phyloP scores from a whole-genome alignment of 1,140 invertebrate species.

The Drosophila mayri region DNA sequence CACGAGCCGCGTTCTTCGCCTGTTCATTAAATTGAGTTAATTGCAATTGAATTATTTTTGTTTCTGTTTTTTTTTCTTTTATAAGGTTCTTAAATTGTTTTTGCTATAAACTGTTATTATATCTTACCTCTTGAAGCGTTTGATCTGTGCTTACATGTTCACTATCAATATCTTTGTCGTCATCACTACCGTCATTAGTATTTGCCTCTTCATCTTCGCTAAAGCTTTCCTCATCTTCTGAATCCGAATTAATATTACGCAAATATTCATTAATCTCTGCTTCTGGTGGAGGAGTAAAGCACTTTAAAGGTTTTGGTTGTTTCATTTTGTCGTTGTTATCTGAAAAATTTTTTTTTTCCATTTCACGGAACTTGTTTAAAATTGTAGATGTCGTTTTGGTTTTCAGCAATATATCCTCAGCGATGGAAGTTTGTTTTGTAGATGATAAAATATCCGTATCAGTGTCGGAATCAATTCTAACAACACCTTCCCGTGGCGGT shows the following conservation, averaged over 20 bases:
- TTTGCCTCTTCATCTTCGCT: slow-evolving; percentile 39
- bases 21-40: slow-evolving; percentile 66
- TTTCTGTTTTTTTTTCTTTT: no score
- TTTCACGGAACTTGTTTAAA: slow-evolving; percentile 93
- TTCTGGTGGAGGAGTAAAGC: slow-evolving; percentile 95
- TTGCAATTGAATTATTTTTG: background rate
- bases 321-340: slow-evolving; percentile 85
- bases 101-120: background rate
- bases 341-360: slow-evolving; percentile 90
- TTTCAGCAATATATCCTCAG: slow-evolving; percentile 86
- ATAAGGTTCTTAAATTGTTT: background rate
- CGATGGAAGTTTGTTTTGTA: background rate
- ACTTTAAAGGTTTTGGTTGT: slow-evolving; percentile 92
- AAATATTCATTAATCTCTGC: slow-evolving; percentile 86
- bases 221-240: slow-evolving; percentile 86
- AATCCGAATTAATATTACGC: slow-evolving; percentile 86
- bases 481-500: slow-evolving; percentile 91
- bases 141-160: slow-evolving; percentile 31
- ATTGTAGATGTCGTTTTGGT: slow-evolving; percentile 93
- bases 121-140: slow-evolving; percentile 63
- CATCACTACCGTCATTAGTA: slow-evolving; percentile 41
- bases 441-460: slow-evolving; percentile 7
- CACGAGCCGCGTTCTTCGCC: slow-evolving; percentile 92
- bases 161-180: slow-evolving; percentile 49
- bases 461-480: slow-evolving; percentile 84